Evolutionary conservation across 2,888 invertebrate genomes (phyloP).

Genomic region (Ophonus ardosiacus): DNA sequence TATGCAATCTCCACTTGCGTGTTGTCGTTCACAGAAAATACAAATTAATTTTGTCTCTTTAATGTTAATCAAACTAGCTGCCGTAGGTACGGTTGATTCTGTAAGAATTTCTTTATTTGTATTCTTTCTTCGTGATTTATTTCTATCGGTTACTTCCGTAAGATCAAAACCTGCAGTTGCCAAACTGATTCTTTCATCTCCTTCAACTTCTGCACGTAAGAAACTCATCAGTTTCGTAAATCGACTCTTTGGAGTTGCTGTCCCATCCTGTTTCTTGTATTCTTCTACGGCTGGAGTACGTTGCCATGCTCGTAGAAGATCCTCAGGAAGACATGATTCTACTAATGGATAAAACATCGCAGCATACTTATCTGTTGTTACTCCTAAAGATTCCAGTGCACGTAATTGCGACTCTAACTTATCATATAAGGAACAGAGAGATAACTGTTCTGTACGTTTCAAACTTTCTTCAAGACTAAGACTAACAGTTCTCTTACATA

Average conservation of each 20-base stretch:
- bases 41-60: background rate
- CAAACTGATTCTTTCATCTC: conserved; percentile 22
- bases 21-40: conserved; percentile 23
- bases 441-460: background rate
- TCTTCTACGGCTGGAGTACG: too few species aligned
- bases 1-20: background rate
- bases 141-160: background rate
- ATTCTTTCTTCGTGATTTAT: background rate
- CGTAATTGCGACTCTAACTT: background rate
- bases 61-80: too few species aligned
- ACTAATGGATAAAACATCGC: conserved; percentile 35
- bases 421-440: conserved; percentile 18
- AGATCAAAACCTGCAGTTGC: background rate
- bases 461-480: too few species aligned
- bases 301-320: background rate
- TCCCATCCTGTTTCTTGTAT: too few species aligned
- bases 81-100: too few species aligned
- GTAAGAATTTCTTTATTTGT: too few species aligned
- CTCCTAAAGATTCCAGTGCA: conserved; percentile 7
- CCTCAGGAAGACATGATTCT: conserved; percentile 44
- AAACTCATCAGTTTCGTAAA: background rate
- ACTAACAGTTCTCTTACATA: too few species aligned
- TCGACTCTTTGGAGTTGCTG: background rate
- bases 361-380: conserved; percentile 1
- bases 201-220: background rate